Conservation (phyloP, 1,140 invertebrate genomes). For the Heliconius himera region DNA sequence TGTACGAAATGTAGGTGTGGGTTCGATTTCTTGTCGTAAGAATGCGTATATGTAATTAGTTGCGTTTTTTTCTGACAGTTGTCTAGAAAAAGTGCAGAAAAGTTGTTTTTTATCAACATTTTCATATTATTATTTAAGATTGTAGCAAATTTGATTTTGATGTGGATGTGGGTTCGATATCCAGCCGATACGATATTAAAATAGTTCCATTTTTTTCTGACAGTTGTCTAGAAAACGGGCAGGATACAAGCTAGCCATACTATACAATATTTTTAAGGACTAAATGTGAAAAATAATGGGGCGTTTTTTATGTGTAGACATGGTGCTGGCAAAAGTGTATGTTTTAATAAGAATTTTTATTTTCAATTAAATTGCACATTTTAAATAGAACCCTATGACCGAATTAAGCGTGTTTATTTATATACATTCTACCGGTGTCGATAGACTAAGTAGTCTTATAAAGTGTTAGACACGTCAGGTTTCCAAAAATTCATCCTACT, state of each 20-base stretch:
- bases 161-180: not conserved
- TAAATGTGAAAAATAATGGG: too few species aligned
- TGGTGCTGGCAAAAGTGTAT: too few species aligned
- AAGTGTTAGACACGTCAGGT: too few species aligned
- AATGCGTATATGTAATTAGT: not conserved
- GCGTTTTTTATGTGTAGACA: too few species aligned
- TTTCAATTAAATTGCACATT: too few species aligned
- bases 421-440: too few species aligned
- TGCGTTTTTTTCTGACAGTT: not conserved
- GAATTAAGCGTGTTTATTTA: too few species aligned
- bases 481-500: too few species aligned
- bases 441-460: too few species aligned
- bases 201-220: not conserved
- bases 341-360: too few species aligned
- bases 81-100: not conserved
- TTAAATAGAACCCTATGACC: too few species aligned
- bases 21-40: not conserved
- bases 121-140: not conserved
- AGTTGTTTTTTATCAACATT: not conserved
- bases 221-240: not conserved
- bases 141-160: not conserved
- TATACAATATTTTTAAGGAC: not conserved
- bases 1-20: not conserved
- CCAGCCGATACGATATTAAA: not conserved
- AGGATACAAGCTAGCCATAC: not conserved